Evolutionary conservation across 2,113 vertebrate genomes (phyloP), one percentile per base, ranked within the genome.

Genomic region (Malaclemys terrapin): DNA sequence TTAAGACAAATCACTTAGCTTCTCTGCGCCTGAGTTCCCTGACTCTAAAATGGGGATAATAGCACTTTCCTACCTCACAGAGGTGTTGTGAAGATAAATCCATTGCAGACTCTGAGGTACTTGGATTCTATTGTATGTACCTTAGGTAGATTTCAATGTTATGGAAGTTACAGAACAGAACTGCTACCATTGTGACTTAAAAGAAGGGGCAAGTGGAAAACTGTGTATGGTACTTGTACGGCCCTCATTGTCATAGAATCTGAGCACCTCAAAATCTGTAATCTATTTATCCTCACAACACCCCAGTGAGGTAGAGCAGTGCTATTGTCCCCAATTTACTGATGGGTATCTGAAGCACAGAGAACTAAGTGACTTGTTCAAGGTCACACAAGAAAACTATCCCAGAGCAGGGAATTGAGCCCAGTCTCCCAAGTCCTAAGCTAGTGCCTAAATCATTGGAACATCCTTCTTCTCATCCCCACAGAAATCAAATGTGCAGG

Each of bases 1-100:
- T 92, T n/a, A 84, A 56, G 81, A 75, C 88, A 93, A 93, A 89
- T 93, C 94, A 88, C 65, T n/a, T 2, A 91, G 76, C 20, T 22
- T 47, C 62, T 13, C 81, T 27, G 6, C 20, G 88, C 95, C 86
- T 84, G 83, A 5, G 53, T 79, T 79, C 76, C 82, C 85, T 57
- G 45, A 22, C 79, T 93, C 88, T 89, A 76, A 47, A 19, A 29
- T 14, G 69, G 82, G 87, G 84, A 85, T 83, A 94, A 91, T 62
- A 75, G 87, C 13, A 62, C 84, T 91, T 76, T 83, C 91, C 82
- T 80, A 91, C 59, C 84, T 62, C 45, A 6, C 79, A 62, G 79
- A 84, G 81, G 7, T 80, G 38, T 22, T 81, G 65, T 31, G 76
- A 93, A 88, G 80, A 79, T 19, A 84, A 82, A 80, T 1, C 38